These are phyloP conservation scores for Himalopsyche kuldschensis DNA, from an alignment of 2,888 invertebrate genomes.

Conservation along the genomic window DNA sequence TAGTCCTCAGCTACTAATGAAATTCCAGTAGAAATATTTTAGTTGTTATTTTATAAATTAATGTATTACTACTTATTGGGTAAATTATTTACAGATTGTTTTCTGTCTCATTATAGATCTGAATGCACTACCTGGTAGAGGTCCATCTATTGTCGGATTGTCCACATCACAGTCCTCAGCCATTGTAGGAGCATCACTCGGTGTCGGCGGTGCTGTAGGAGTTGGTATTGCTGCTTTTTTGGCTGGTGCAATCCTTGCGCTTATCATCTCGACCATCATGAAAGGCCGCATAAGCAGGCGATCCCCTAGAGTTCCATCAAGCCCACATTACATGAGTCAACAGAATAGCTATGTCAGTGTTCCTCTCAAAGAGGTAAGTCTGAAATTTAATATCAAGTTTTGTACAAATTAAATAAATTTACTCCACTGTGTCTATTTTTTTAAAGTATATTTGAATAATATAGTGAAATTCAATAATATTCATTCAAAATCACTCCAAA, in stretches of 20 bases:
- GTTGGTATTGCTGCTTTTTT: conserved; percentile 59
- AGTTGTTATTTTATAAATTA: too few species aligned
- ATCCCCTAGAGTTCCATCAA: conserved; percentile 67
- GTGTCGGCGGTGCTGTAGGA: conserved; percentile 38
- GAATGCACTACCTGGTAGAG: not conserved
- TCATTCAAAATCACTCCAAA: too few species aligned
- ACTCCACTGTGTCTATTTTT: too few species aligned
- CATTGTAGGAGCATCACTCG: not conserved
- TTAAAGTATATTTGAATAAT: too few species aligned
- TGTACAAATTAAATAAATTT: too few species aligned
- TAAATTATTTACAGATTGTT: too few species aligned
- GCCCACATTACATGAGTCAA: conserved; percentile 81
- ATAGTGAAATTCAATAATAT: too few species aligned
- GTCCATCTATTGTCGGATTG: not conserved
- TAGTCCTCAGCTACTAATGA: too few species aligned
- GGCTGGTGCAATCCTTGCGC: conserved; percentile 51
- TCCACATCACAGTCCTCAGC: not conserved
- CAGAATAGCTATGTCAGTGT: conserved; percentile 84
- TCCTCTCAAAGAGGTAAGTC: conserved; percentile 74
- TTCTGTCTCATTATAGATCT: not conserved
- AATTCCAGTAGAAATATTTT: too few species aligned
- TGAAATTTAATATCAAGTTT: not conserved
- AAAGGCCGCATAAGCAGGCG: conserved; percentile 49
- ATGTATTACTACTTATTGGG: too few species aligned
- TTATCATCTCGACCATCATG: conserved; percentile 53